phyloP scores from a whole-genome alignment of 37 sponge, comb jelly and placozoan genomes.

The Crambe crambe region DNA sequence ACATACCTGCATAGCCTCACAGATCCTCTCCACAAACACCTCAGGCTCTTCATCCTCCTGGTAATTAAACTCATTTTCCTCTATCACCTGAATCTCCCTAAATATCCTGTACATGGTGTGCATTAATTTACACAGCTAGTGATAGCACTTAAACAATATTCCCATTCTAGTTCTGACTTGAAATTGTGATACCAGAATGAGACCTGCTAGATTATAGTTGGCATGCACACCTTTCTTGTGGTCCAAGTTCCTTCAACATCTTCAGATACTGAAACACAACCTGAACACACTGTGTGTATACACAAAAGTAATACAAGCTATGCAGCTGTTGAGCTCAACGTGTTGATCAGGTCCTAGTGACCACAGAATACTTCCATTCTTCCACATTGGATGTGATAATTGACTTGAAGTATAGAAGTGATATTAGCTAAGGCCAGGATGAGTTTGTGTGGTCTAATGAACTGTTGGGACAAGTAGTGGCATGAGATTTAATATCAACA shows the following conservation, averaged over 20 bases:
- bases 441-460: too few species aligned
- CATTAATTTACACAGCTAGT: background rate
- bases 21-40: constrained; percentile 49
- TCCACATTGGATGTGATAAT: background rate
- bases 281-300: constrained; percentile 29
- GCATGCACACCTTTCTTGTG: constrained; percentile 14
- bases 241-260: constrained; percentile 28
- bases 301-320: background rate
- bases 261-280: constrained; percentile 67
- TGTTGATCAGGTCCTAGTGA: too few species aligned
- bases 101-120: constrained; percentile 28
- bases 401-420: background rate
- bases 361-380: background rate
- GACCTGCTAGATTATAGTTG: too few species aligned
- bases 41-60: constrained; percentile 62
- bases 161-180: background rate
- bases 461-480: too few species aligned
- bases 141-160: background rate
- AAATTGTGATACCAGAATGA: too few species aligned
- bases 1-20: constrained; percentile 77
- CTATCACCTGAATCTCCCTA: constrained; percentile 38
- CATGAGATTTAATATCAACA: too few species aligned
- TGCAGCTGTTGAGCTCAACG: background rate
- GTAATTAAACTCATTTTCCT: constrained; percentile 57
- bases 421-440: too few species aligned